These are phyloP conservation scores for Acleris literana DNA, from an alignment of 2,888 invertebrate species.

Conservation along the genomic window DNA sequence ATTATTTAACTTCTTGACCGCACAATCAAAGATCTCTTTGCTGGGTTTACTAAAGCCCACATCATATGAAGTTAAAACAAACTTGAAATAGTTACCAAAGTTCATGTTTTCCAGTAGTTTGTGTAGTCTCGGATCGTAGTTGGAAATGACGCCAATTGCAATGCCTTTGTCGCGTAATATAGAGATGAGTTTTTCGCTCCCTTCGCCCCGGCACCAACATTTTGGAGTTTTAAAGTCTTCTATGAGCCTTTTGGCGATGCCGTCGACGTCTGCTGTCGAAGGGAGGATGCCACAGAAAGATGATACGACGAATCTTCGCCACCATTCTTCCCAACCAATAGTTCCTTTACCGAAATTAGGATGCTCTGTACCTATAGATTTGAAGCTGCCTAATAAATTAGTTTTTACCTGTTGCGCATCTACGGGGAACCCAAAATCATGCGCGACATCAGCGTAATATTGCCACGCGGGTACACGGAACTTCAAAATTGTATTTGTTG, in stretches of 20 bases:
- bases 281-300: constrained; percentile 84
- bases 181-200: constrained; percentile 85
- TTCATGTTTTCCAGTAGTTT: constrained; percentile 86
- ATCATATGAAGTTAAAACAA: constrained; percentile 91
- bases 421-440: constrained; percentile 86
- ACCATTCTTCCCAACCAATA: constrained; percentile 92
- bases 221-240: constrained; percentile 87
- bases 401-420: constrained; percentile 79
- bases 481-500: constrained; percentile 92
- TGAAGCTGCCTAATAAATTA: constrained; percentile 87
- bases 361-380: constrained; percentile 85
- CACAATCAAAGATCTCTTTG: constrained; percentile 87
- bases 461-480: constrained; percentile 88
- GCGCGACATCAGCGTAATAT: constrained; percentile 89
- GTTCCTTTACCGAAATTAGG: constrained; percentile 91
- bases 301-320: constrained; percentile 87
- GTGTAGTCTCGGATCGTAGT: constrained; percentile 92
- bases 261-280: constrained; percentile 48
- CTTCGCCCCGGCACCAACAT: constrained; percentile 88
- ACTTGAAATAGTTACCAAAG: constrained; percentile 89
- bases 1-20: constrained; percentile 75
- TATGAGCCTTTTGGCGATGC: constrained; percentile 85
- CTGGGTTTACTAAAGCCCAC: constrained; percentile 90
- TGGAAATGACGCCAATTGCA: constrained; percentile 91
- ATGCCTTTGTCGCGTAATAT: constrained; percentile 77